These are phyloP conservation scores for Reinhardtius hippoglossoides DNA, from an alignment of 2,113 vertebrate genomes.

Conservation along the genomic window DNA sequence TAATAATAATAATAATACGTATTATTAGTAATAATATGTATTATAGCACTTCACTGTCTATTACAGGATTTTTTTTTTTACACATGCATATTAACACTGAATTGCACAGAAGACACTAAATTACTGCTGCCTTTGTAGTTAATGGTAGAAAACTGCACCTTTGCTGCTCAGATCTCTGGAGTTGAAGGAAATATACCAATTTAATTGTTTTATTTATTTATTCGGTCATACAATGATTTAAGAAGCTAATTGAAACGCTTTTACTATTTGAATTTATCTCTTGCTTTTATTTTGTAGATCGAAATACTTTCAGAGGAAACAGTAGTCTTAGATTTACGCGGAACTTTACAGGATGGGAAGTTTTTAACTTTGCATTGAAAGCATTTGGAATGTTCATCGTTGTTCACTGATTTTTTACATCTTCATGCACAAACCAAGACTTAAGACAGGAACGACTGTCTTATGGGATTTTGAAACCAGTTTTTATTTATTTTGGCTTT, in stretches of 20 bases:
- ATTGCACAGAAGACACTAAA: no score
- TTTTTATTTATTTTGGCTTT: no score
- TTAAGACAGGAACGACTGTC: background rate
- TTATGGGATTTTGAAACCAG: background rate
- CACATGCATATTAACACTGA: no score
- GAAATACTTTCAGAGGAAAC: conserved; percentile 12
- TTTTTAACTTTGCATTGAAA: background rate
- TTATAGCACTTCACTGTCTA: no score
- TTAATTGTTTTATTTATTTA: background rate
- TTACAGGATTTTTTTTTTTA: no score
- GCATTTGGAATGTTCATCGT: background rate
- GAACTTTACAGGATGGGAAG: background rate
- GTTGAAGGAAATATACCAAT: background rate
- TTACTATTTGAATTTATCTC: background rate
- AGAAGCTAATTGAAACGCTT: background rate
- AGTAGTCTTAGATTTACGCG: rapidly evolving
- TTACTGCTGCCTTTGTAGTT: no score
- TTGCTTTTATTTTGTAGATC: conserved; percentile 56
- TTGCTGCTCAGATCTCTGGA: no score
- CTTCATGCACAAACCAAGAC: background rate
- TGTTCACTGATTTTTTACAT: background rate
- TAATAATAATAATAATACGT: no score
- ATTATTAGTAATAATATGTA: no score
- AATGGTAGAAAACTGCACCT: background rate
- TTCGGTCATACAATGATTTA: background rate